phyloP scores from a whole-genome alignment of 2,113 vertebrate species.

The Crocuta crocuta region DNA sequence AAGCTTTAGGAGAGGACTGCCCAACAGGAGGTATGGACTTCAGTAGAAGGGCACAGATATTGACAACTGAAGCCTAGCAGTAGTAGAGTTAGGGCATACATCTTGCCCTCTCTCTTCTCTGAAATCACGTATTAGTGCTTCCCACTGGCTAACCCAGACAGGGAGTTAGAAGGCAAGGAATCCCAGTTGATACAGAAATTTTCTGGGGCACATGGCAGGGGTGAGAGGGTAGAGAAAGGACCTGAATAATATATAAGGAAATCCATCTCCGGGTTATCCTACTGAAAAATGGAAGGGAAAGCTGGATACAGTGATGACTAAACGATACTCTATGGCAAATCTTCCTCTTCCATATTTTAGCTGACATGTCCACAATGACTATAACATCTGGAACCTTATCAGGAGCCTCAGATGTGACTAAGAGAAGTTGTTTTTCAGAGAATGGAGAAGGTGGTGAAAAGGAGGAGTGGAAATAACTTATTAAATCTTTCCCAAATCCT shows the following conservation, averaged over 20 bases:
- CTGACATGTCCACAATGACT: neutral
- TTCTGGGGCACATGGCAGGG: neutral
- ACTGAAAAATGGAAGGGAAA: neutral
- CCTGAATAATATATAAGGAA: neutral
- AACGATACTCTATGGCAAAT: neutral
- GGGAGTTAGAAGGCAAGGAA: neutral
- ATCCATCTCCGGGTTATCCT: neutral
- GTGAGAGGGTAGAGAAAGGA: neutral
- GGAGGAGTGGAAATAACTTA: conserved; percentile 35
- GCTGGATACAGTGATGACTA: neutral
- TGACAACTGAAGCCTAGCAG: neutral
- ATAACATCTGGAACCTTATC: neutral
- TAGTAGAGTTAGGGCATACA: fast-evolving
- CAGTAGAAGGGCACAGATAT: neutral
- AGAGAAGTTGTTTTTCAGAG: neutral
- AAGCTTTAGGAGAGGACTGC: neutral
- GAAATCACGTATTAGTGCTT: neutral
- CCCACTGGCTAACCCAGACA: neutral
- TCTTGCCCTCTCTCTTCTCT: neutral
- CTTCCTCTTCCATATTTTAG: neutral
- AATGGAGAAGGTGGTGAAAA: neutral
- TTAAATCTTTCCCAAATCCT: conserved; percentile 54
- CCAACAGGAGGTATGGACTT: neutral
- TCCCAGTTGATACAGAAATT: neutral
- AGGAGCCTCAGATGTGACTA: neutral